Evolutionary conservation across 2,113 vertebrate genomes (phyloP), one percentile per base, ranked within the genome.

Genomic region (Morphnarchus princeps): DNA sequence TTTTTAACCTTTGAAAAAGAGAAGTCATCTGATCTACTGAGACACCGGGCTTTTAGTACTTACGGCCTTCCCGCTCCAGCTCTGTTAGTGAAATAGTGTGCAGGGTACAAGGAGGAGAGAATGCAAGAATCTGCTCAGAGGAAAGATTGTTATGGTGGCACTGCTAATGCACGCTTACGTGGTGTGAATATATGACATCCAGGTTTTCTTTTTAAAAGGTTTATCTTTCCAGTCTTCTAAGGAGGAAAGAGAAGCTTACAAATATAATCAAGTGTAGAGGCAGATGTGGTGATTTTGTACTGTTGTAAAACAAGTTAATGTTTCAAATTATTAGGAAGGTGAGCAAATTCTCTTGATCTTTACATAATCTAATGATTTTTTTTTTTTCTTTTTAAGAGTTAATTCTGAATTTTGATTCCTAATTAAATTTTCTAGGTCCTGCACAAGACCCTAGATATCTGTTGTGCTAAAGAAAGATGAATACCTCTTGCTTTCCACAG

Each of bases 121-220:
- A 17, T 2, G 16, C 25, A 29, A 69, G 54, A 40, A 24, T 36
- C 31, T 31, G 3, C 3, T 54, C 26, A 19, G 38, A 63, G 34
- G 25, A 24, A n/a, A 49, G 40, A 11, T 38, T 45, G 40, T 13
- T 2, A 6, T 1, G 32, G 3, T 16, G 42, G 4, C 25, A 2
- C 17, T 47, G 45, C 31, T 32, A 6, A 3, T 6, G 15, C 22
- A 7, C 36, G 1, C 4, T 1, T 25, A 15, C 0, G 4, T 0
- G 3, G 3, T 55, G 34, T 45, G 45, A 84, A 15, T 18, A 28
- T 3, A 1, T 0, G 13, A 3, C 28, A 72, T 9, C 21, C 18
- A 34, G 21, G 8, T 12, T 50, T 58, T 32, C 24, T 9, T 61
- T 26, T 16, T 21, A 21, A 32, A 25, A 34, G 2, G 29, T 26